A percentile compares a stretch with the other conserved stretches of the same genome.
Evolutionary conservation across 2,888 invertebrate genomes (phyloP).

Genomic region (Cerastis leucographa): DNA sequence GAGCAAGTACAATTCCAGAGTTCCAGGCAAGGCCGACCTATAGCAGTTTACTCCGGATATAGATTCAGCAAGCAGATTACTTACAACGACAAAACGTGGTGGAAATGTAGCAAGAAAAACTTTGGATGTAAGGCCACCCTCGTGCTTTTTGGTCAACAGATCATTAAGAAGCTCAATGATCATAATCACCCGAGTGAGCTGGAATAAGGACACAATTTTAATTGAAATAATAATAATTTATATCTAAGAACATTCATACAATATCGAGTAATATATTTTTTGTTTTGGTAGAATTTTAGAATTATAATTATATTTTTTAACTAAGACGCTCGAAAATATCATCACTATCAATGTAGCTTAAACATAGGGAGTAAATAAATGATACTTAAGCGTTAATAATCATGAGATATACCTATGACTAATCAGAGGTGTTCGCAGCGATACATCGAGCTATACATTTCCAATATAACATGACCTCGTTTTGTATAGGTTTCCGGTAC

Average conservation of each 20-base stretch:
- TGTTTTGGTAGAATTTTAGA: background rate
- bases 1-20: conserved; percentile 21
- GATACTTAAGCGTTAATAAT: too few relatives aligned
- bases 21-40: conserved; percentile 30
- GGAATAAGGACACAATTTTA: too few relatives aligned
- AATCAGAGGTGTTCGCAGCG: background rate
- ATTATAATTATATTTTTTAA: background rate
- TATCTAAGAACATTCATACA: background rate
- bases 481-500: too few relatives aligned
- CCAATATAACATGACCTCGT: too few relatives aligned
- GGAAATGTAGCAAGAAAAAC: conserved; percentile 61
- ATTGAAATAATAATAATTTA: too few relatives aligned
- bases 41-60: conserved; percentile 44
- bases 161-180: conserved; percentile 60
- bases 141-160: conserved; percentile 63
- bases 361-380: too few relatives aligned
- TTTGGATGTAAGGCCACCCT: conserved; percentile 71
- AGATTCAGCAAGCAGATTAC: conserved; percentile 28
- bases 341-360: too few relatives aligned
- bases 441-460: too few relatives aligned
- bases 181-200: conserved; percentile 58
- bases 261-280: background rate
- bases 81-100: conserved; percentile 37
- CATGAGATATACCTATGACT: background rate
- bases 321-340: too few relatives aligned